Conservation (phyloP, 2,888 invertebrate genomes). For the Eupeodes latifasciatus region DNA sequence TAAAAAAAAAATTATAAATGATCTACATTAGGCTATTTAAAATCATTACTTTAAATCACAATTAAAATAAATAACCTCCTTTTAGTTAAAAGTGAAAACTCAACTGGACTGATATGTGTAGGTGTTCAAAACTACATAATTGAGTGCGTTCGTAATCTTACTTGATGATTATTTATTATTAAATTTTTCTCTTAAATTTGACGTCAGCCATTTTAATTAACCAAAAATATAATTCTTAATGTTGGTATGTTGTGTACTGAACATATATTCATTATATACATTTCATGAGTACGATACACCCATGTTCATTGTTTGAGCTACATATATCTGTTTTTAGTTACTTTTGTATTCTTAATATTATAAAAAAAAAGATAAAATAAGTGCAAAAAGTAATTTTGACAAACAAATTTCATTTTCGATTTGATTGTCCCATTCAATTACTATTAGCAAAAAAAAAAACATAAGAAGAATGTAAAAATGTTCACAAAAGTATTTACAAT, state of each 20-base stretch:
- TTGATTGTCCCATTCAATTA: slow-evolving; percentile 14
- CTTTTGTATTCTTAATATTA: not conserved
- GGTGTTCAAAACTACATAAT: too few species aligned
- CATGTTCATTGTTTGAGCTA: not conserved
- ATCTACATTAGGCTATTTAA: too few species aligned
- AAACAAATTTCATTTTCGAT: slow-evolving; percentile 32
- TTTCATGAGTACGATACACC: not conserved
- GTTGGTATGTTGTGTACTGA: not conserved
- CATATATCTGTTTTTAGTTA: not conserved
- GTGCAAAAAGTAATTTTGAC: slow-evolving; percentile 18
- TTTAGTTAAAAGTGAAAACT: too few species aligned
- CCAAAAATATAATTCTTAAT: slow-evolving; percentile 9
- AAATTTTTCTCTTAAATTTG: slow-evolving; percentile 8
- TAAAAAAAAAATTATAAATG: too few species aligned
- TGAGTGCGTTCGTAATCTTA: not conserved
- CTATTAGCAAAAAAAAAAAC: not conserved
- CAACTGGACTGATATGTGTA: too few species aligned
- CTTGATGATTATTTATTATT: not conserved
- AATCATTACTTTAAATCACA: too few species aligned
- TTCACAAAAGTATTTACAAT: slow-evolving; percentile 13
- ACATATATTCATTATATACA: not conserved
- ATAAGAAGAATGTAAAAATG: slow-evolving; percentile 30
- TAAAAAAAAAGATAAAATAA: slow-evolving; percentile 1
- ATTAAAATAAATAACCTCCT: too few species aligned
- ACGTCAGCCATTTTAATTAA: slow-evolving; percentile 43